Percentiles rank a stretch among this genome's conserved stretches.
Conservation (phyloP, 2,797 vertebrate species). For the Lemur catta region DNA sequence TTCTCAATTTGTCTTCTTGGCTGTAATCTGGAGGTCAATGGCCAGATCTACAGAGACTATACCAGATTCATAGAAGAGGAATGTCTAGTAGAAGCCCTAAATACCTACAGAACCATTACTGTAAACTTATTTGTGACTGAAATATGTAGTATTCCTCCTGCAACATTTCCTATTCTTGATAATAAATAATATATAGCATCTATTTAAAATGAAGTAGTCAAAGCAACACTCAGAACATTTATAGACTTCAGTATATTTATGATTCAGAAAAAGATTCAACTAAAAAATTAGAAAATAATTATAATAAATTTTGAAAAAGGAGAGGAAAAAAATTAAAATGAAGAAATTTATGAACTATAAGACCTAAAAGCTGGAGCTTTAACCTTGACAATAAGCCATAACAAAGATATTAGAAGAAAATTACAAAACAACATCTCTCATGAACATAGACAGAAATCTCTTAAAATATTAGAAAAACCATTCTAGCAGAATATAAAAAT, state of each 20-base stretch:
- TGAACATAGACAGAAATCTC: not conserved
- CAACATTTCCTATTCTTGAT: not conserved
- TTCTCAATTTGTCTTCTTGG: not conserved
- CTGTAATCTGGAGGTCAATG: not conserved
- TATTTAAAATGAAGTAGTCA: not conserved
- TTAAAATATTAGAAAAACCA: not conserved
- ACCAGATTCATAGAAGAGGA: not conserved
- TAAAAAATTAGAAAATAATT: constrained; percentile 30
- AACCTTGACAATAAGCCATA: not conserved
- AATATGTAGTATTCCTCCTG: not conserved
- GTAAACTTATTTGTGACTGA: not conserved
- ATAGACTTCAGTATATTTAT: not conserved
- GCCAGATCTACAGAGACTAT: not conserved
- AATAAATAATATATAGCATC: not conserved
- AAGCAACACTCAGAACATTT: not conserved
- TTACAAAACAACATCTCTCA: not conserved
- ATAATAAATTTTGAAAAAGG: not conserved
- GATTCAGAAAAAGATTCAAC: not conserved
- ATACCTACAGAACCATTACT: not conserved
- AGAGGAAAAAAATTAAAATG: not conserved
- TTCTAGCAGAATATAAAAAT: not conserved
- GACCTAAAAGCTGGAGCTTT: not conserved
- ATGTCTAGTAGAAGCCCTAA: not conserved
- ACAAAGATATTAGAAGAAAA: not conserved
- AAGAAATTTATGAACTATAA: not conserved